Evolutionary conservation across 2,113 vertebrate genomes (phyloP).

Genomic region (Sebastes schlegelii): DNA sequence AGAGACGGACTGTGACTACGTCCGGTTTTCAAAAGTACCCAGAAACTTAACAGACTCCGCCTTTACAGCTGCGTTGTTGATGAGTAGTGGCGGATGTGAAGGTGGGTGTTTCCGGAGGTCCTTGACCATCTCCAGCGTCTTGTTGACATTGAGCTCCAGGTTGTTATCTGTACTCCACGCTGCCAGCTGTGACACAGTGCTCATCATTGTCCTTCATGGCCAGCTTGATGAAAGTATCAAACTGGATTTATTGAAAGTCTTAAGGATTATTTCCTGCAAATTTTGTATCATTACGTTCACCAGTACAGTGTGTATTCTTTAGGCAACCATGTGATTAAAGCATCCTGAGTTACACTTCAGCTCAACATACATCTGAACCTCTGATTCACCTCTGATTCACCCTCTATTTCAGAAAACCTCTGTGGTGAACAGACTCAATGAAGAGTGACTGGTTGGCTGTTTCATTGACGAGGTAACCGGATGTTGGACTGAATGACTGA

Average conservation of each 20-base stretch:
- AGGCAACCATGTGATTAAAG: neutral
- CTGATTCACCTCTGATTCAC: neutral
- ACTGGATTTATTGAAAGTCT: neutral
- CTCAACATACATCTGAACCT: neutral
- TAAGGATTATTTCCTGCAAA: neutral
- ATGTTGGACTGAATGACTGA: constrained; percentile 21
- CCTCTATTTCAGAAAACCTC: neutral
- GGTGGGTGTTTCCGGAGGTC: too few relatives aligned
- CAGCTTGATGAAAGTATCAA: too few relatives aligned
- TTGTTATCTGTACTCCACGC: too few relatives aligned
- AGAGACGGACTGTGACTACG: too few relatives aligned
- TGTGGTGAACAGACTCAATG: constrained; percentile 1
- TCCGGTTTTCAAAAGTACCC: too few relatives aligned
- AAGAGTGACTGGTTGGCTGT: constrained; percentile 8
- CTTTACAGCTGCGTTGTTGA: too few relatives aligned
- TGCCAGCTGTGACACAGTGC: too few relatives aligned
- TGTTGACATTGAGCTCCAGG: too few relatives aligned
- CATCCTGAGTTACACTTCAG: neutral
- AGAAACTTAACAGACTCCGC: too few relatives aligned
- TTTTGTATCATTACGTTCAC: neutral
- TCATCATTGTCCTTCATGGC: too few relatives aligned
- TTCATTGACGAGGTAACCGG: constrained; percentile 5
- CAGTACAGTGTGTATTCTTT: neutral
- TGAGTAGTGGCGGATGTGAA: too few relatives aligned
- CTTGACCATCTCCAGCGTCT: too few relatives aligned